Evolutionary conservation across 2,113 vertebrate genomes (phyloP), one percentile per base, ranked within the genome.

Genomic region (Philantomba maxwellii): DNA sequence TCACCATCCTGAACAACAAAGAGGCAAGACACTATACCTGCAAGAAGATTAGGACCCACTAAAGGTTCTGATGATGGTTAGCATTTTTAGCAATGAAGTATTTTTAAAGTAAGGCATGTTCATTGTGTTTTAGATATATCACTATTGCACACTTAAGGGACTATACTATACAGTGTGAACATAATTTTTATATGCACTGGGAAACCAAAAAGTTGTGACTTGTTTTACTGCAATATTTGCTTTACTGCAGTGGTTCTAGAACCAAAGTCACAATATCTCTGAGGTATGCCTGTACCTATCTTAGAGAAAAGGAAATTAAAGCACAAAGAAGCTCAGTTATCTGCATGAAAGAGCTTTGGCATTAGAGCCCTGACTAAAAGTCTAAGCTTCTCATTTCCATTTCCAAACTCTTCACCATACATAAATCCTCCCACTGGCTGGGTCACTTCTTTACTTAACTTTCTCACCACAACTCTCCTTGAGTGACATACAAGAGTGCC

Each of bases 371-470:
- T 92, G 53, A 66, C 11, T 80, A 75, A 43, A 83, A 58, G 70
- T 80, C 64, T 75, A 93, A 60, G 58, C 66, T 93, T 94, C 73
- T 93, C 60, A 90, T 49, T 87, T 95, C 47, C 16, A 16, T 80
- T 89, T 39, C 23, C 95, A 45, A 64, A 73, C 4, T 39, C 36
- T 93, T 94, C 25, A 30, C 55, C n/a, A 70, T 39, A 9, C 28
- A 64, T 58, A 91, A 93, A 80, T 45, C 78, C 23, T 28, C 39
- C 23, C 36, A 36, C 47, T 28, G n/a, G 36, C 16, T 78, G 51
- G 73, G 64, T 77, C 45, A 75, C 26, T 96, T 96, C 80, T 94
- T 84, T 84, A 95, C 70, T 85, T 91, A 77, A 92, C 53, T 58
- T 92, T 96, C 83, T 95, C 53, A 92, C 33, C n/a, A 95, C 11